Evolutionary conservation across 1,140 invertebrate species (phyloP), one percentile per base, ranked within the genome.

Genomic region (Belonocnema kinseyi): DNA sequence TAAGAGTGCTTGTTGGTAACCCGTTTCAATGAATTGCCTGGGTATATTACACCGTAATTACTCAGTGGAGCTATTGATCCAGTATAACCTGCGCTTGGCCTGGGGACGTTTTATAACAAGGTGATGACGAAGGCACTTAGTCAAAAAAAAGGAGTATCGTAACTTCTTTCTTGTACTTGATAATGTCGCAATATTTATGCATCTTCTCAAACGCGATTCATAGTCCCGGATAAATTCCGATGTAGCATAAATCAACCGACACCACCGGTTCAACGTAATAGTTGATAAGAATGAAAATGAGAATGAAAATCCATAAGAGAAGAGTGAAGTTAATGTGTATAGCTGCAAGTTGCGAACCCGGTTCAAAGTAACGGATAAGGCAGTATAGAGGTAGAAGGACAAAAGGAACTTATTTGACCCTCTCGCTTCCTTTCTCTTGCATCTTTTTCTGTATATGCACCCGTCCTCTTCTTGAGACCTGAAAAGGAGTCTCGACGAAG

Each of bases 31-130:
- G 21, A 61, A 26, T 19, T 83, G 77, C 80, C 75, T 71, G 74
- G 75, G 80, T 74, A 80, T 82, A 77, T 84, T 82, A 84, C 76
- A 78, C 79, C 76, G 78, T 79, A 85, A 85, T 85, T 85, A 85
- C 83, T 83, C 79, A 66, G 83, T 77, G 77, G 74, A 81, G 75
- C 83, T 85, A 85, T 85, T 83, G 84, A 85, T 85, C 83, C 83
- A 81, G 54, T 61, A 14, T 66, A 66, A 66, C 40, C 61, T 66
- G 33, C 40, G n/a, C 33, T 46, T 66, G 61, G 61, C 61, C 40
- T 66, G 61, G 61, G 14, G 77, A 77, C 80, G 77, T 83, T 83
- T 83, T 82, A 80, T 77, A 74, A 71, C 74, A 75, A 80, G 70
- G 66, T 53, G 51, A 71, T 78, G 81, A 82, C 74, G 77, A 80